phyloP scores from a whole-genome alignment of 2,888 invertebrate genomes.

The Melieria crassipennis region DNA sequence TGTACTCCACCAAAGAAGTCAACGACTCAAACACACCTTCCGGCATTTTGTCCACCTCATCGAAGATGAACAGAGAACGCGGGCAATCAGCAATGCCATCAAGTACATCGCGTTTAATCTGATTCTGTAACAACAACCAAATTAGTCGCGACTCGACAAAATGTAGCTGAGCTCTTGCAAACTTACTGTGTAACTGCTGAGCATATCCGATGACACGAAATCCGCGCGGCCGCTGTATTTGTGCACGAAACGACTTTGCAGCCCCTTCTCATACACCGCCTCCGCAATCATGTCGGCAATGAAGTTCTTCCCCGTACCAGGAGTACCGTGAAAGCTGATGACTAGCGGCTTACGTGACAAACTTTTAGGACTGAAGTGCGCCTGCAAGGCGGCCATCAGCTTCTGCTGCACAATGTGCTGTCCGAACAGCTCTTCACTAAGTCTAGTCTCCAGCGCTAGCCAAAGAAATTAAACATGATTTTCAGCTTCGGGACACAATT shows the following conservation, averaged over 20 bases:
- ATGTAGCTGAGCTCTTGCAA: background rate
- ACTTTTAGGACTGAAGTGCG: slow-evolving; percentile 68
- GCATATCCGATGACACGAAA: slow-evolving; percentile 74
- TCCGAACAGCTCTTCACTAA: slow-evolving; percentile 73
- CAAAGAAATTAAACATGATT: slow-evolving; percentile 48
- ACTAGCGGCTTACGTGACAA: slow-evolving; percentile 80
- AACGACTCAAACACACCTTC: slow-evolving; percentile 82
- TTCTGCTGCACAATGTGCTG: slow-evolving; percentile 83
- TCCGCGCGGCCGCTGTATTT: slow-evolving; percentile 75
- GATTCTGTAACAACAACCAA: slow-evolving; percentile 58
- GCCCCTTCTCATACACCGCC: slow-evolving; percentile 74
- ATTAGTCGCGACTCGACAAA: background rate
- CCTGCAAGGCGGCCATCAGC: slow-evolving; percentile 74
- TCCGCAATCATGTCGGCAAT: slow-evolving; percentile 78
- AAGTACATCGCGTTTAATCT: slow-evolving; percentile 71
- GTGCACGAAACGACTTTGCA: slow-evolving; percentile 71
- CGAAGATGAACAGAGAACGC: slow-evolving; percentile 90
- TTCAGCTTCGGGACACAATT: background rate
- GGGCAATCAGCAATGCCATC: slow-evolving; percentile 76
- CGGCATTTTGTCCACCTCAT: slow-evolving; percentile 96
- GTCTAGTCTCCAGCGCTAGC: slow-evolving; percentile 66
- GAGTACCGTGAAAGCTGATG: slow-evolving; percentile 93
- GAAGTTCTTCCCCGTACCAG: slow-evolving; percentile 94
- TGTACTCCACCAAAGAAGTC: slow-evolving; percentile 89
- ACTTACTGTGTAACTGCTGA: slow-evolving; percentile 69